phyloP scores from a whole-genome alignment of 53 echinoderm and acorn worm species.

The Glandiceps talaboti region DNA sequence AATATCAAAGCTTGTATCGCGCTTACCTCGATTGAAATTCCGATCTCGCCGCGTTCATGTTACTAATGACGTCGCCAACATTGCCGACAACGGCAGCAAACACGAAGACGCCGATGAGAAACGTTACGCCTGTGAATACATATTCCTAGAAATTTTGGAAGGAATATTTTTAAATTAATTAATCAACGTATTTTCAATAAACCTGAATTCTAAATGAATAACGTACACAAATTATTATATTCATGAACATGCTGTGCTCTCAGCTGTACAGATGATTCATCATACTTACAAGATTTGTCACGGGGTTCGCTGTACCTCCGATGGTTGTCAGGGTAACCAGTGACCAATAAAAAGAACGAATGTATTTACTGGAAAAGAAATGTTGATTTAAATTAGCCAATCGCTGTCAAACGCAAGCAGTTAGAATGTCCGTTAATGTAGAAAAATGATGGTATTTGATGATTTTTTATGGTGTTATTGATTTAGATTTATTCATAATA shows the following conservation, averaged over 20 bases:
- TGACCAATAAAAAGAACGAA: conserved; percentile 92
- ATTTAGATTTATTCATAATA: too few relatives aligned
- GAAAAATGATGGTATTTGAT: too few relatives aligned
- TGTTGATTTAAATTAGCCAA: neutral
- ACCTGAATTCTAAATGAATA: too few relatives aligned
- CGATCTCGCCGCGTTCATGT: conserved; percentile 92
- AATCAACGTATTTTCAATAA: neutral
- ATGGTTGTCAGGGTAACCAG: conserved; percentile 87
- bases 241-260: too few relatives aligned
- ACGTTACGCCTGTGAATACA: conserved; percentile 75
- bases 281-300: conserved; percentile 62
- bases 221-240: too few relatives aligned
- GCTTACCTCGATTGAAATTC: conserved; percentile 77
- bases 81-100: conserved; percentile 95
- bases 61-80: conserved; percentile 99
- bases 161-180: neutral
- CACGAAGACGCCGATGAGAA: conserved; percentile 84
- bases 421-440: too few relatives aligned
- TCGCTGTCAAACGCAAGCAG: too few relatives aligned
- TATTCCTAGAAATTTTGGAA: conserved; percentile 46
- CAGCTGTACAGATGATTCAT: too few relatives aligned
- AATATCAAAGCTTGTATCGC: too few relatives aligned
- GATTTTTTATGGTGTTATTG: too few relatives aligned
- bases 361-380: conserved; percentile 54
- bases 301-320: conserved; percentile 67